Evolutionary conservation across 2,113 vertebrate genomes (phyloP), one percentile per base, ranked within the genome.

Genomic region (Ariopsis seemanni): DNA sequence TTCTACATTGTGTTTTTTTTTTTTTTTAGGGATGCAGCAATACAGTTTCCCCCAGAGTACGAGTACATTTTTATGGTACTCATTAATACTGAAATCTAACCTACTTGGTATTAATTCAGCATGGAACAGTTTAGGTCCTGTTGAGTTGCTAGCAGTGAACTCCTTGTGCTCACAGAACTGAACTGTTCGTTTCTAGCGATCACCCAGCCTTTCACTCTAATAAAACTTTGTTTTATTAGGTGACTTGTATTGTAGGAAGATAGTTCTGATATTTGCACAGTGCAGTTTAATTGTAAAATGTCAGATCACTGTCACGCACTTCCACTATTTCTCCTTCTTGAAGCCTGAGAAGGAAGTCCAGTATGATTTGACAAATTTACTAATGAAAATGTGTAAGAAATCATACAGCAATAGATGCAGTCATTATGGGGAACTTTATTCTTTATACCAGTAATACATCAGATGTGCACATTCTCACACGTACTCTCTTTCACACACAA

Each of bases 361-460:
- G 20, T 27, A 27, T 8, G 12, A 57, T 55, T 57, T 27, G 25
- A 58, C 55, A 34, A 2, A 2, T 42, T 80, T 58, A 20, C 78
- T 58, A 20, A 57, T 67, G 27, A 42, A 17, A 12, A 22, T 4
- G 78, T 80, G 78, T 79, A 12, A 80, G 20, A 67, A 80, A 69
- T n/a, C n/a, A 34, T 27, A 82, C 53, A 82, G 52, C 25, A 22
- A 74, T 67, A 50, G 14, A 82, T 82, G 55, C 79, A 60, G 86
- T 87, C 55, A 71, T 62, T 77, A 89, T 91, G 90, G 89, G 88
- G 90, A 94, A 92, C 91, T 95, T 94, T 92, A 94, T 77, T 93
- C 82, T 84, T 92, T 92, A 83, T 91, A 92, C 92, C 91, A 94
- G 94, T 93, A 85, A 72, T 81, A 74, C 30, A 52, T 63, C 80